Conservation (phyloP, 2,888 invertebrate genomes). For the Acleris holmiana region DNA sequence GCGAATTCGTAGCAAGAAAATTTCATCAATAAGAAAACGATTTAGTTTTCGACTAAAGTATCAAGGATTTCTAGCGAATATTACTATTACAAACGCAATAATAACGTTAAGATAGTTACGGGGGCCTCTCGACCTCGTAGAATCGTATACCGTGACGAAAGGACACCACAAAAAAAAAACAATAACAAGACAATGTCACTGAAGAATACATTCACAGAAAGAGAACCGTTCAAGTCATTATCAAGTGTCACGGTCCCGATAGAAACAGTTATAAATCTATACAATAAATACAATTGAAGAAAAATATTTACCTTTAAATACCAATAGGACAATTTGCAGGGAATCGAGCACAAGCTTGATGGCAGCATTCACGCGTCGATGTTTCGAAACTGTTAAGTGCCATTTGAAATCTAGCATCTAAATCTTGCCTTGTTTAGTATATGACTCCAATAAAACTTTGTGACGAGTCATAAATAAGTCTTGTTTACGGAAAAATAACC, state of each 20-base stretch:
- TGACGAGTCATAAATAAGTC: not conserved
- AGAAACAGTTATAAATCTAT: conserved; percentile 34
- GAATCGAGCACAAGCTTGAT: conserved; percentile 25
- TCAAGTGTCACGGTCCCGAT: conserved; percentile 49
- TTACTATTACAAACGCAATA: conserved; percentile 35
- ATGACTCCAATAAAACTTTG: not conserved
- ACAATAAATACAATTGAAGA: conserved; percentile 35
- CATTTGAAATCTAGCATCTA: conserved; percentile 3
- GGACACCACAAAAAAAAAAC: conserved; percentile 57
- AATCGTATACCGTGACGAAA: conserved; percentile 60
- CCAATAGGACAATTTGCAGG: conserved; percentile 12
- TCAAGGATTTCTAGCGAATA: conserved; percentile 13
- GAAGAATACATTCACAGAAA: conserved; percentile 48
- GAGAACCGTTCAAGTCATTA: conserved; percentile 48
- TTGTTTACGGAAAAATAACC: no score
- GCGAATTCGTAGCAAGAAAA: not conserved
- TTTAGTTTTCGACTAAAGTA: conserved; percentile 8
- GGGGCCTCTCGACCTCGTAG: conserved; percentile 62
- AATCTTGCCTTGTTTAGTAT: conserved; percentile 2
- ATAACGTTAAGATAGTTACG: conserved; percentile 49
- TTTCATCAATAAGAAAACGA: not conserved
- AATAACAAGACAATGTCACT: conserved; percentile 48
- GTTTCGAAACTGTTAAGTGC: conserved; percentile 12
- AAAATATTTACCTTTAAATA: conserved; percentile 28
- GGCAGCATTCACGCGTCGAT: conserved; percentile 12